Evolutionary conservation across 2,113 vertebrate genomes (phyloP), one percentile per base, ranked within the genome.

Genomic region (Gopherus evgoodei): DNA sequence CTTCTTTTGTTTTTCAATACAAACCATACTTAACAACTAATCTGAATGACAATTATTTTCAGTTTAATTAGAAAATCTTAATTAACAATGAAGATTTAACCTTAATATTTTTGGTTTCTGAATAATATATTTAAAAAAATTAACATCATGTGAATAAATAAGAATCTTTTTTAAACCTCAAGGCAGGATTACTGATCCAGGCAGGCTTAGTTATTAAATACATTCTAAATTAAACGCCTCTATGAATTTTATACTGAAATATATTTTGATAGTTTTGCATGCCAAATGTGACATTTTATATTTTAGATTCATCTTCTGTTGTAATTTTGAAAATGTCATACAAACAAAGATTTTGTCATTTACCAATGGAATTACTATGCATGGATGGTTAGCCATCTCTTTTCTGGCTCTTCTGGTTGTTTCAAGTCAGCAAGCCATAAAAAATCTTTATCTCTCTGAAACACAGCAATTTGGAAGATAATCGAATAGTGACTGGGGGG

Each of bases 381-480:
- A 98, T 99, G 99, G 99, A 98, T 98, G 98, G 99, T 99, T 99
- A 99, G 99, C 99, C 98, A 98, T 98, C 98, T 98, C 98, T 98
- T 98, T 97, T 96, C 98, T 98, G 98, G 98, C 98, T 99, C 98
- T 98, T 98, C 98, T 98, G 98, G 98, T 99, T 99, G 99, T 99
- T 99, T 99, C 99, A 99, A 99, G 99, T 99, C 99, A 99, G 99
- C 99, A 99, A 99, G 99, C 99, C 99, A 99, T 99, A 99, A 99
- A 99, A 99, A 99, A 99, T 99, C 99, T 99, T 99, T 99, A 99
- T 99, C 99, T 99, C 99, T 99, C 99, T 99, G 99, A 99, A 99
- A 99, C 99, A 99, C 99, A 99, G 99, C 99, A 99, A 99, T 99
- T 99, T 99, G 99, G 99, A 99, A 99, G 99, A 99, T 99, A 99